These are phyloP conservation scores for Eurois occulta DNA, from an alignment of 2,888 invertebrate species.

Conservation along the genomic window DNA sequence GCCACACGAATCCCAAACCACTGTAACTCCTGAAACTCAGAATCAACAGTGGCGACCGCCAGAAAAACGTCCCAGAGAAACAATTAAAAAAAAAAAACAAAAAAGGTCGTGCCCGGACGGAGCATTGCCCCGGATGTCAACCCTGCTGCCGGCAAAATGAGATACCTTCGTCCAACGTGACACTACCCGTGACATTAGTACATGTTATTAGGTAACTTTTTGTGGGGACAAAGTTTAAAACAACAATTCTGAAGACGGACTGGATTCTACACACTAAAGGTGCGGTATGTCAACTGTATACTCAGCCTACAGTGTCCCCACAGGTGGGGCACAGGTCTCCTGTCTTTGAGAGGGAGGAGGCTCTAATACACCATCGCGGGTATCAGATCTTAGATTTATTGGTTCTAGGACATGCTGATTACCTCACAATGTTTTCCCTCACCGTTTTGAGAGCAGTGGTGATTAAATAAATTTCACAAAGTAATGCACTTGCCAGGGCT, in stretches of 20 bases:
- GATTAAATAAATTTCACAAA: too few species aligned
- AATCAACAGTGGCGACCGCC: too few species aligned
- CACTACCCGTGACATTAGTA: constrained; percentile 8
- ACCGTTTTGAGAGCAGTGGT: too few species aligned
- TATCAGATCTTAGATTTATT: background rate
- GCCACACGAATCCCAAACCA: too few species aligned
- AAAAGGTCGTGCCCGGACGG: background rate
- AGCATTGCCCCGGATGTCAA: background rate
- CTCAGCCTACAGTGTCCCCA: background rate
- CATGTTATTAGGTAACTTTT: constrained; percentile 14
- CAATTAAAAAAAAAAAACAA: too few species aligned
- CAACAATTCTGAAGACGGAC: background rate
- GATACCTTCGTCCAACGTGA: constrained; percentile 48
- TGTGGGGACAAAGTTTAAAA: background rate
- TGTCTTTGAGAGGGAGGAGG: background rate
- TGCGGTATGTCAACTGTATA: background rate
- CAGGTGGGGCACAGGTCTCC: background rate
- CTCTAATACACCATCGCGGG: background rate
- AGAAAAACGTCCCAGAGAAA: too few species aligned
- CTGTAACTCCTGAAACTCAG: too few species aligned
- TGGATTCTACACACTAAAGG: background rate
- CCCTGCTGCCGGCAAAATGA: constrained; percentile 22
- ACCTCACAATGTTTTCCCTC: too few species aligned
- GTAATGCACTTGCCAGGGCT: too few species aligned
- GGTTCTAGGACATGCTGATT: background rate